phyloP scores from a whole-genome alignment of 1,140 invertebrate species.

The Acyrthosiphon pisum region DNA sequence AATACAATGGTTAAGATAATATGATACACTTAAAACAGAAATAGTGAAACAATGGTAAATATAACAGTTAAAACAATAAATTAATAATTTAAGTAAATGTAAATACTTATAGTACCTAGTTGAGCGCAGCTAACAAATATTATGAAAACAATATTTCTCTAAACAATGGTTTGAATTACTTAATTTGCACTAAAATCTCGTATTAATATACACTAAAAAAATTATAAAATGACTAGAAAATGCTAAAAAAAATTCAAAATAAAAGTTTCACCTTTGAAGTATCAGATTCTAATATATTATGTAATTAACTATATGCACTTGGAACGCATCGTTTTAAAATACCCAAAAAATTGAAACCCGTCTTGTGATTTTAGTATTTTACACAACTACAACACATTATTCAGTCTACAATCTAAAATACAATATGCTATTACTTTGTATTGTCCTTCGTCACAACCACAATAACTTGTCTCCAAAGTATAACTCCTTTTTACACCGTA shows the following conservation, averaged over 20 bases:
- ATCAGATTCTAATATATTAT: too few species aligned
- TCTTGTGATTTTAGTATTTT: background rate
- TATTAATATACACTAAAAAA: background rate
- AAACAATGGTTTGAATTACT: background rate
- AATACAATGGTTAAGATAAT: too few species aligned
- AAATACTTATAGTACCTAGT: too few species aligned
- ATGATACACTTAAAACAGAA: too few species aligned
- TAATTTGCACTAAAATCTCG: background rate
- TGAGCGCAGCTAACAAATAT: too few species aligned
- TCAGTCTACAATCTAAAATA: background rate
- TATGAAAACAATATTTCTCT: too few species aligned
- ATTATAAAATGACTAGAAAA: background rate
- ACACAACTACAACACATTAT: background rate
- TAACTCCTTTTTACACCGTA: constrained; percentile 78
- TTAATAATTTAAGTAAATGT: too few species aligned
- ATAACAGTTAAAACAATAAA: too few species aligned
- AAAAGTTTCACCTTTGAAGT: background rate
- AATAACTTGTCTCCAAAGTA: constrained; percentile 88
- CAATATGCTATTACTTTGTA: constrained; percentile 67
- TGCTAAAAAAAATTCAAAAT: too few species aligned
- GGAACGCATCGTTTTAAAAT: background rate
- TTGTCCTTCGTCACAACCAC: constrained; percentile 81
- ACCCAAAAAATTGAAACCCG: background rate
- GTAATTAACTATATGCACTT: background rate
- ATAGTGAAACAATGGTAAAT: too few species aligned